A percentile compares a stretch with the other conserved stretches of the same genome.
Evolutionary conservation across 1,140 invertebrate species (phyloP).

Genomic region (Belonocnema kinseyi): DNA sequence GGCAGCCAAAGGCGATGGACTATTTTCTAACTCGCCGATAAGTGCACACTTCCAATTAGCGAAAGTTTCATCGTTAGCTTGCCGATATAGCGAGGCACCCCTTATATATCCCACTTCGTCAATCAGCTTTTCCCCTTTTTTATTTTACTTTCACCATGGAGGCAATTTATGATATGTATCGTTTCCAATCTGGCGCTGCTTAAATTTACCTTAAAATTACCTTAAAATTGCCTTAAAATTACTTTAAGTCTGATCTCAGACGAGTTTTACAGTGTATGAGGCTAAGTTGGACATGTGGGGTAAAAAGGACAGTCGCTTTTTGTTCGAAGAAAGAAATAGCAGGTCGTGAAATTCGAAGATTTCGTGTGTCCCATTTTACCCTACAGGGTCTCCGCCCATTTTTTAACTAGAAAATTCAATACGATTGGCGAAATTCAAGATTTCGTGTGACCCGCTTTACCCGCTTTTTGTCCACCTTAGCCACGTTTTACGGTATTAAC

Average conservation of each 20-base stretch:
- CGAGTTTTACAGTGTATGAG: not conserved
- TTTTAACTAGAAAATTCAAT: too few relatives aligned
- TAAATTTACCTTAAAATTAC: not conserved
- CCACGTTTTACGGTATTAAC: too few relatives aligned
- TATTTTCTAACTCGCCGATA: not conserved
- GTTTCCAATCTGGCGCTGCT: constrained; percentile 23
- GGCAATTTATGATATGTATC: constrained; percentile 26
- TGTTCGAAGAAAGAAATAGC: too few relatives aligned
- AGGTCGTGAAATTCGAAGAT: too few relatives aligned
- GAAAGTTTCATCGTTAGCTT: constrained; percentile 15
- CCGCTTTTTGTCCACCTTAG: too few relatives aligned
- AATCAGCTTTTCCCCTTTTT: constrained; percentile 17
- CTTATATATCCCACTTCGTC: not conserved
- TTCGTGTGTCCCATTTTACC: too few relatives aligned
- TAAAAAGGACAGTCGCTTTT: too few relatives aligned
- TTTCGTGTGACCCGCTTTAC: too few relatives aligned
- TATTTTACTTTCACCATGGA: not conserved
- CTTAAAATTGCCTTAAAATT: not conserved
- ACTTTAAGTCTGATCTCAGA: too few relatives aligned
- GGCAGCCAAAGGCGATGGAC: not conserved
- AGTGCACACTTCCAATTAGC: constrained; percentile 20
- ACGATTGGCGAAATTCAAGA: too few relatives aligned
- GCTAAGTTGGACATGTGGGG: too few relatives aligned
- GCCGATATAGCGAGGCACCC: not conserved
- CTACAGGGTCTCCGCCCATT: too few relatives aligned